Base-by-base conservation (phyloP, 1,140 invertebrate genomes). In the Antheraea mylitta region DNA sequence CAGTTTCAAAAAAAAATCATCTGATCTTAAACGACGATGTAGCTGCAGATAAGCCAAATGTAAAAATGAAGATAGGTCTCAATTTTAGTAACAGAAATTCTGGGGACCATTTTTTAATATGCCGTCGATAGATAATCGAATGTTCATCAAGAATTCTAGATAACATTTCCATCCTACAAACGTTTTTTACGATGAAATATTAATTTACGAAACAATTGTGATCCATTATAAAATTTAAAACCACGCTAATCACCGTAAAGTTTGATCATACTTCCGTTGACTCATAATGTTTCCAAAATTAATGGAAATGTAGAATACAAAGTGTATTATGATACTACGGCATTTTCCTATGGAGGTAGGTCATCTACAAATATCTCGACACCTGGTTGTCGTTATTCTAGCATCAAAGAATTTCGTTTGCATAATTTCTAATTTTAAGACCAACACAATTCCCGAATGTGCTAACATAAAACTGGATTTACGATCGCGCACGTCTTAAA, bases 381-480 rank as follows among this genome's bases (percentile, higher is more conserved):
- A 63, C 37, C 37, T 45, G 38, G 37, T 38, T 64, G 38, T 18
- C 45, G 38, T 65, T 65, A 48, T 65, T 65, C 18, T 19, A 22
- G 63, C 61, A n/a, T 63, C 61, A 65, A 72, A 59, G 68, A 79
- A 83, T 79, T 70, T 67, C 66, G 72, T 45, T 81, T 78, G 78
- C 82, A 83, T 81, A 85, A 86, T 72, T 70, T 82, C 81, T 86
- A 83, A 86, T 78, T 81, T 86, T 83, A 83, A 83, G 78, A 79
- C 64, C 73, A 76, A 74, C 30, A 85, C 81, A 77, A 74, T 75
- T 81, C 78, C 81, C 77, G 80, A 87, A 87, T 84, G 81, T 81
- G 82, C 78, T 63, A 71, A 82, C 82, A 86, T 89, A 87, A 89
- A 89, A 75, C 70, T 66, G 58, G 68, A 70, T 90, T 90, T 90